Base-by-base conservation (phyloP, 2,113 vertebrate species). In the Meriones unguiculatus region DNA sequence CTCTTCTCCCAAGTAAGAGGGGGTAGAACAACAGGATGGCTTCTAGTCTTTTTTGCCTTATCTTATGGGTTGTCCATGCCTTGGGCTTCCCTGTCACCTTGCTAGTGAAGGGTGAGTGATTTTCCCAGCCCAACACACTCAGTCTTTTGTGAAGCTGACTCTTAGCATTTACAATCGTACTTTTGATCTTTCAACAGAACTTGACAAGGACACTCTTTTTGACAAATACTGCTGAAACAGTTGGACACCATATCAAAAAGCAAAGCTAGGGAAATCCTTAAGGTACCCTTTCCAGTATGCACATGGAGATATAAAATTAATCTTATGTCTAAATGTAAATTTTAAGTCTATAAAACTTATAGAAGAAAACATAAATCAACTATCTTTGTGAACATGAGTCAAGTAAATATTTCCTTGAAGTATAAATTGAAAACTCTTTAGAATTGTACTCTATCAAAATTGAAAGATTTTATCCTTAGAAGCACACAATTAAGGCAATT, bases 371-470 rank as follows among this genome's bases (percentile, higher is more conserved):
- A 73, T 11, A 85, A 5, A 13, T 82, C 28, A 86, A 41, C 38
- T 35, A 92, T 25, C 13, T 91, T 67, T n/a, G 32, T 75, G 65
- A 89, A 38, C 15, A 65, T 93, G 15, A n/a, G 2, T 18, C 62
- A 93, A 50, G 14, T n/a, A 85, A 93, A 88, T 78, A 92, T 30
- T 52, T 41, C 30, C 84, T 77, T 70, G 35, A 78, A 84, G 30
- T 30, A 18, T 80, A 80, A 85, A 67, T n/a, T 91, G 52, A 52
- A 85, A 81, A 73, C 12, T 3, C 30, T 86, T 82, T 25, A 54
- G 81, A 72, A 59, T 87, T 89, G 52, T 54, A 94, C 32, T 87
- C 81, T 12, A 81, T 64, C 1, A 92, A 67, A 89, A 95, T 80
- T 59, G 77, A 92, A 22, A 89, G 46, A 87, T 85, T 70, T 72